Evolutionary conservation across 2,797 vertebrate species (phyloP), one percentile per base, ranked within the genome.

Genomic region (Vultur gryphus): DNA sequence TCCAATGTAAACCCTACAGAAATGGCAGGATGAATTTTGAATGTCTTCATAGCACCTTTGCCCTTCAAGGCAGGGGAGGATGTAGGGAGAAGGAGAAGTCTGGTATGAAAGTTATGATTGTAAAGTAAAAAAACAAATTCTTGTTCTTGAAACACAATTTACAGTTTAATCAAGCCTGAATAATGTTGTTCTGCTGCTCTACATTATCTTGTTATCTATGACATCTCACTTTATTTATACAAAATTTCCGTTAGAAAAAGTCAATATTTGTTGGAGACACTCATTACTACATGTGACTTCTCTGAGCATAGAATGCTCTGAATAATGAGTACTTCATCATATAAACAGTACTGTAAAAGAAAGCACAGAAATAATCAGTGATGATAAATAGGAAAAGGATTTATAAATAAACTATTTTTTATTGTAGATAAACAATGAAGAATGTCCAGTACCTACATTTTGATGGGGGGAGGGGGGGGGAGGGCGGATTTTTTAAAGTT

Each of bases 401-500:
- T 79, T 85, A 48, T 16, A 69, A 76, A 72, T 29, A 61, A 57
- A 39, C 62, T 31, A 11, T 14, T 43, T 91, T 90, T 88, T 16
- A 31, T 54, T 84, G 8, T 75, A 65, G 46, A 8, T 57, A 77
- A 83, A 26, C 39, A 59, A 31, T 55, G 26, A 72, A 64, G 65
- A 72, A 62, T 43, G 16, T 13, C 28, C 33, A 35, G 35, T 51
- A 75, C 6, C 11, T 67, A 44, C 16, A 51, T 62, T 71, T 80
- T 65, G 6, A 85, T 16, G 6, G 8, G 4, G 20, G 5, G 4
- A 10, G 7, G 6, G 3, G 2, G 2, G 7, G 7, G 8, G 3
- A 1, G 6, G 13, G 23, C 1, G 11, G 18, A 8, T 18, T 52
- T 52, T 57, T 79, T 33, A 49, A 54, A 12, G 17, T 43, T 82